Conservation (phyloP, 2,797 vertebrate species). For the Hypotaenidia okinawae region DNA sequence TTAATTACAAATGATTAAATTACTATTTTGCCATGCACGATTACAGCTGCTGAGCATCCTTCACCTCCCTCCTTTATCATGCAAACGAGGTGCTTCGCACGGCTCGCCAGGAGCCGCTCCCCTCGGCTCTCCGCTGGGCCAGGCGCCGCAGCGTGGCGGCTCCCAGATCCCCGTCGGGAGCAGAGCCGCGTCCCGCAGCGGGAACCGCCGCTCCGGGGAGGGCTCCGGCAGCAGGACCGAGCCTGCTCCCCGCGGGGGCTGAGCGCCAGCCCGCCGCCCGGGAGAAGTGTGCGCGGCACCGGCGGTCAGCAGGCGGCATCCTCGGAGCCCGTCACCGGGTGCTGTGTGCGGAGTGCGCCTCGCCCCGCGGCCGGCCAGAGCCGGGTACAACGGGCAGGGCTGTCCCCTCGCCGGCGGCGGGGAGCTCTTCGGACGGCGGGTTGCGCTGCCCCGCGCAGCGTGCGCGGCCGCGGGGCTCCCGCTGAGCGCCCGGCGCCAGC, state of each 20-base stretch:
- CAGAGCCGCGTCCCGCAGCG: neutral
- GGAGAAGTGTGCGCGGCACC: neutral
- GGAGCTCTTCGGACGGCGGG: neutral
- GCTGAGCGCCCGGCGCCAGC: neutral
- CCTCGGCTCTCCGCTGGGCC: neutral
- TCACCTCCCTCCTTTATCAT: constrained; percentile 38
- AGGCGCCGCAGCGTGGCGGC: neutral
- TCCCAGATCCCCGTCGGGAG: neutral
- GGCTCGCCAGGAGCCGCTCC: neutral
- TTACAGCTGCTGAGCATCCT: constrained; percentile 41
- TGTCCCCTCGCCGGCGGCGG: neutral
- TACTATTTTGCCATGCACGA: constrained; percentile 63
- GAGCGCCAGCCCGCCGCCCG: neutral
- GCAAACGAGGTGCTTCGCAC: neutral
- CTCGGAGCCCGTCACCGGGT: neutral
- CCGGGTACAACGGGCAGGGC: too few relatives aligned
- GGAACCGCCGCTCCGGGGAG: neutral
- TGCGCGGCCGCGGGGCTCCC: neutral
- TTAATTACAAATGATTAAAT: constrained; percentile 75
- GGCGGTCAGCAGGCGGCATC: neutral
- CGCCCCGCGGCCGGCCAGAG: neutral
- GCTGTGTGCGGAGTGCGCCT: neutral
- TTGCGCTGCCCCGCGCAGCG: neutral
- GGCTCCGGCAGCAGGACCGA: neutral
- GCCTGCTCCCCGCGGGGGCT: neutral